Evolutionary conservation across 1,140 invertebrate genomes (phyloP), one percentile per base, ranked within the genome.

Genomic region (Euwallacea similis): DNA sequence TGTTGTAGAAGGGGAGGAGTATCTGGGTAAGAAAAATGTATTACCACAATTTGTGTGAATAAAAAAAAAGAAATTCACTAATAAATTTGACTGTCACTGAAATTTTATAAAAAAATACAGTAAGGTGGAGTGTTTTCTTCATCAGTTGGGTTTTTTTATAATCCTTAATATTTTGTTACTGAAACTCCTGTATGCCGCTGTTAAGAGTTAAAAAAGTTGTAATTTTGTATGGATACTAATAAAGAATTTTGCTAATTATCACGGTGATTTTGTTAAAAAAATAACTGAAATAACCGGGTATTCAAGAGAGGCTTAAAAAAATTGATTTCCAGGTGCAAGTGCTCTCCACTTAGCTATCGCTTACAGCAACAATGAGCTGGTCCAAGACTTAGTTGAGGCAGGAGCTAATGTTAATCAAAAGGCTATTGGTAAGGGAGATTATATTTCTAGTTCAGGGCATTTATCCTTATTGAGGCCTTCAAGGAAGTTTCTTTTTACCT

Each of bases 1-100:
- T 83, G 91, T 98, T 10, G 97, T 98, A 61, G 95, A 98, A 85
- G 97, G 96, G 0, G 94, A 98, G 81, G 97, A 99, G 84, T 98
- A 98, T 85, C 87, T 96, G 78, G 96, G 94, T 92, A 61, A 43
- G 3, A 70, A 11, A 33, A 33, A 33, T 33, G 21, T 4, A 33
- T 50, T 13, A 50, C 9, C 9, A 50, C 13, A 0, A 50, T 11
- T 1, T 11, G 46, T 11, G 13, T 6, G 6, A 50, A 50, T 50
- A 13, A 50, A 50, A 50, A 50, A 50, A 33, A 33, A 33, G 1
- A 33, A 33, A 2, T 33, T 33, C 21, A 33, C 21, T 33, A 33
- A 33, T 33, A 2, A 33, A 33, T 33, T 33, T 4, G 21, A 33
- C 4, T 33, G 21, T 4, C 21, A 33, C 4, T 33, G 21, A 33